Evolutionary conservation across 2,888 invertebrate species (phyloP), one percentile per base, ranked within the genome.

Genomic region (Pilophorus perplexus): DNA sequence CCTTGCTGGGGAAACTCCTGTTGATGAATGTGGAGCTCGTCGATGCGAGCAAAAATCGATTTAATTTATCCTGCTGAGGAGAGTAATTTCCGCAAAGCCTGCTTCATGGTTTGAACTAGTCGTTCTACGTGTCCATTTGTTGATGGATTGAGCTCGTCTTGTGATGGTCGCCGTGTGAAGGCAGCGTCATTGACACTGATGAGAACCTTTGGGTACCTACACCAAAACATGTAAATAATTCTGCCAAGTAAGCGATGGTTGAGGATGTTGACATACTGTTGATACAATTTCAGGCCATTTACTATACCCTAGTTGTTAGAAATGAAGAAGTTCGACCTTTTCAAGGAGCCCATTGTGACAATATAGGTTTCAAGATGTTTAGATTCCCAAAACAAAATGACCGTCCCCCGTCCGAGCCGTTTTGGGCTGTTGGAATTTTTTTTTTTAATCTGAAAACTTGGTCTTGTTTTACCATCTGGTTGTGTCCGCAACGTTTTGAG

Each of bases 51-150:
- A n/a, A n/a, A n/a, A n/a, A n/a, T n/a, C n/a, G n/a, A n/a, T n/a
- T n/a, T n/a, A n/a, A n/a, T n/a, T n/a, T n/a, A n/a, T n/a, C 48
- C 28, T 4, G 64, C 4, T 50, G 38, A 22, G 1, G 50, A 27
- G 1, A 18, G 1, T 5, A 46, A 27, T 27, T 28, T 50, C 6
- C 40, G 20, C 16, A 62, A 23, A 6, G 22, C 20, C 18, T 46
- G 25, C 28, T 62, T 62, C 37, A 62, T 38, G 25, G 50, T 48
- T 25, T 46, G 33, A 12, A 62, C 64, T 6, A 18, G 2, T 10
- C 64, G 16, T 23, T 62, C 64, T 8, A 40, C 64, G 8, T 38
- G 40, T 2, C 64, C 64, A 33, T 62, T 62, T 12, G 60, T 48
- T 10, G 46, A 10, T 16, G 64, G 64, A 16, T 62, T 20, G n/a